Base-by-base conservation (phyloP, 2,797 vertebrate genomes). In the Neopelma chrysocephalum region DNA sequence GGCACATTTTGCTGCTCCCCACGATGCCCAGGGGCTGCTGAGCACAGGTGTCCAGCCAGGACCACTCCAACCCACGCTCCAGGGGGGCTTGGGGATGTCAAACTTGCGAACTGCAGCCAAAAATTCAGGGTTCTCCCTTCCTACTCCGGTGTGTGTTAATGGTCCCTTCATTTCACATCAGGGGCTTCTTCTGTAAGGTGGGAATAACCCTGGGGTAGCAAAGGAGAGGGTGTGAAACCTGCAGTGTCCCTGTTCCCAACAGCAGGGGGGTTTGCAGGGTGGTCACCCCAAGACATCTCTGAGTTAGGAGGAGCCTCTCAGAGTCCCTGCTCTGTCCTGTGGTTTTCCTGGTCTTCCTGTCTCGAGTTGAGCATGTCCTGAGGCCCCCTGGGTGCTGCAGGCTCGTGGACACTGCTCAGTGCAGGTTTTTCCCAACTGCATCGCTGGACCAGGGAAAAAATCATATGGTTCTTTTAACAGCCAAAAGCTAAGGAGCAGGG, bases 381-480 rank as follows among this genome's bases (percentile, higher is more conserved):
- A 22, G 54, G 53, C 32, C 1, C 22, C 32, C 47, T 12, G 38
- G 17, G 34, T 17, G 3, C 18, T 8, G 22, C 8, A 20, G 38
- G 40, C 4, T 3, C 53, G 3, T 27, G 0, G 0, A 12, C 36
- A 23, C 45, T 5, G 5, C 3, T 53, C 3, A 1, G 36, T 1
- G 15, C n/a, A 50, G 15, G 4, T 12, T 47, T 58, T 69, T 75
- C 50, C 45, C 11, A 19, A 1, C 38, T 47, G 14, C 18, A 8
- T 53, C 29, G 3, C 31, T 18, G 42, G 50, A 21, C 17, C 19
- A 6, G 2, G 2, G 61, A 36, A 60, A 60, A 87, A 91, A 34
- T 11, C 25, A 3, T 14, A 1, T 3, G 29, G 51, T 9, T 43
- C 56, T 90, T 90, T 50, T 42, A 76, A 45, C 11, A 60, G 25